Evolutionary conservation across 2,888 invertebrate genomes (phyloP).

Genomic region (Temnothorax rugatulus): DNA sequence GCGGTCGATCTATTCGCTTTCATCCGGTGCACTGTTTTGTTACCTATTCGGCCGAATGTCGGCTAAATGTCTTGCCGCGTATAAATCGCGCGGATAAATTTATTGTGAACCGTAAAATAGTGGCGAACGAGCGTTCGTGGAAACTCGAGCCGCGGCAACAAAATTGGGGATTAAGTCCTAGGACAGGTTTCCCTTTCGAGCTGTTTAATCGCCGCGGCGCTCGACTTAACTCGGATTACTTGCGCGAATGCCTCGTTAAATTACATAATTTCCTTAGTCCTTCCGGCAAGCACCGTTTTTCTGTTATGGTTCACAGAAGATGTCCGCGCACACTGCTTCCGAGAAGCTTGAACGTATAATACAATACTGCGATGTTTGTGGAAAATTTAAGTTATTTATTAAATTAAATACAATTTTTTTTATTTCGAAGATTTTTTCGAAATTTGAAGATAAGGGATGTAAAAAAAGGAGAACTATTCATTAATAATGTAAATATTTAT

Average conservation of each 20-base stretch:
- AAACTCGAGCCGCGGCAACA: slow-evolving; percentile 24
- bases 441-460: background rate
- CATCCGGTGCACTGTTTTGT: slow-evolving; percentile 2
- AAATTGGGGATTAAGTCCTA: slow-evolving; percentile 45
- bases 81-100: slow-evolving; percentile 44
- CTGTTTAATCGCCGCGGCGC: slow-evolving; percentile 45
- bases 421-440: background rate
- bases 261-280: slow-evolving; percentile 48
- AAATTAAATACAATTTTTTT: background rate
- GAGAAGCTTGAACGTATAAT: slow-evolving; percentile 5
- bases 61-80: slow-evolving; percentile 11
- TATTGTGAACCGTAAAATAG: slow-evolving; percentile 31
- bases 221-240: slow-evolving; percentile 54
- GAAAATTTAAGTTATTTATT: background rate
- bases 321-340: background rate
- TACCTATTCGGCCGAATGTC: slow-evolving; percentile 12
- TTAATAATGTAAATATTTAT: background rate
- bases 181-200: slow-evolving; percentile 51
- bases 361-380: background rate
- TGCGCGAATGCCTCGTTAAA: slow-evolving; percentile 52
- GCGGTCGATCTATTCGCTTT: slow-evolving; percentile 27
- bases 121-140: slow-evolving; percentile 18
- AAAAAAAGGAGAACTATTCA: background rate
- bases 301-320: background rate
- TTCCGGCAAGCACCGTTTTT: slow-evolving; percentile 35